phyloP scores from a whole-genome alignment of 2,113 vertebrate species.

The Phrynosoma blainvillii region DNA sequence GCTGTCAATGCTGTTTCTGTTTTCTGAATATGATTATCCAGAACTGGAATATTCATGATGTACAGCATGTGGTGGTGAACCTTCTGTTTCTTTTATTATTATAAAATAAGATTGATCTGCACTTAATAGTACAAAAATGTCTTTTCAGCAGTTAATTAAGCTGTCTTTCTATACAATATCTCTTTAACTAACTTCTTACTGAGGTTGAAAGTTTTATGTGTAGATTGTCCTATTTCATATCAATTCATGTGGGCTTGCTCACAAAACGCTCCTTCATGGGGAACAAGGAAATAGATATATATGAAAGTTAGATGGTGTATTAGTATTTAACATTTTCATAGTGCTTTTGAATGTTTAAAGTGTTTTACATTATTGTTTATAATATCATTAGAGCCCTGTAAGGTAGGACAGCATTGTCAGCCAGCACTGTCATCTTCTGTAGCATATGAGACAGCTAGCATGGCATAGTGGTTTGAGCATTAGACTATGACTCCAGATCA shows the following conservation, averaged over 20 bases:
- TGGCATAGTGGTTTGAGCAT: no score
- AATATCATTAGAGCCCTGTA: background rate
- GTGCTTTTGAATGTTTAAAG: background rate
- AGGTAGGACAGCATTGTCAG: background rate
- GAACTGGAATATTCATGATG: background rate
- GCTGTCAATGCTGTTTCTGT: background rate
- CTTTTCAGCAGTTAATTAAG: background rate
- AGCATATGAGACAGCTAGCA: no score
- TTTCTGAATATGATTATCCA: background rate
- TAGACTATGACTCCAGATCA: no score
- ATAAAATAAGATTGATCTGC: background rate
- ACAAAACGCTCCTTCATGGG: background rate
- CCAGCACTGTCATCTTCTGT: no score
- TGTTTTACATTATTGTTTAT: background rate
- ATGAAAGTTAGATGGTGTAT: background rate
- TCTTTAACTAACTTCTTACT: background rate
- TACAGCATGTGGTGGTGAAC: background rate
- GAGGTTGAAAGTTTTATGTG: background rate
- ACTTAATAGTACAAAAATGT: background rate
- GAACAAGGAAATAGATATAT: background rate
- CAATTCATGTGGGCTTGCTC: fast-evolving
- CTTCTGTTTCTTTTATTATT: background rate
- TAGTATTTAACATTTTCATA: background rate
- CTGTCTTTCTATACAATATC: background rate
- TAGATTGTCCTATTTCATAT: background rate